Base-by-base conservation (phyloP, 2,888 invertebrate genomes). In the Cyaniris semiargus region DNA sequence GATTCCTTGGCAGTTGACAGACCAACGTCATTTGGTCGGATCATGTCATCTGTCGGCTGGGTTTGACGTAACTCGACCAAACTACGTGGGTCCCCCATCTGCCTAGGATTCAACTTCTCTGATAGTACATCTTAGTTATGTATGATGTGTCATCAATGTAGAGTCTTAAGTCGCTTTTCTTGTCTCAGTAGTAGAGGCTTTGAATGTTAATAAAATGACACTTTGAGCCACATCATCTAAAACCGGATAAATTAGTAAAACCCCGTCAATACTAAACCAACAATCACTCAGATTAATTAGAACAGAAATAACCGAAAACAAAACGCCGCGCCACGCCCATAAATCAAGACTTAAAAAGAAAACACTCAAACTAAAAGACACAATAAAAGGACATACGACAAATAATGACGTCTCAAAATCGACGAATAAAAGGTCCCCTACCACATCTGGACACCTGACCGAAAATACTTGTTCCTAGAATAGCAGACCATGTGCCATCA, bases 381-480 rank as follows among this genome's bases (percentile, higher is more conserved):
- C 21, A 72, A 72, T 72, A 72, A 72, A 72, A 72, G 72, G 72
- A 72, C 74, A 48, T 13, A 13, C 15, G 89, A 91, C 88, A 88
- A 89, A 91, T 90, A 84, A 82, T 82, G 81, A 81, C 83, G 81
- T 82, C 80, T 84, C 82, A 85, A 86, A 84, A 83, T 85, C 85
- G 91, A 91, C 83, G 84, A 85, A 84, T 79, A 81, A 83, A 80
- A 82, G 82, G 72, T 21, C 74, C 79, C 81, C 83, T 83, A 86
- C 88, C 86, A 92, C 93, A 94, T 93, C 92, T 94, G 93, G 91
- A 86, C 92, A 93, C 92, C 93, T 93, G 93, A 85, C 86, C 90
- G 84, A 85, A 92, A 93, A 92, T 92, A 92, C 86, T 84, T 87
- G 89, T 93, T 93, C 93, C 92, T 93, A 92, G 93, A 93, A 93